A percentile compares a stretch with the other conserved stretches of the same genome.
Evolutionary conservation across 2,888 invertebrate genomes (phyloP).

Genomic region (Heliconius sara): DNA sequence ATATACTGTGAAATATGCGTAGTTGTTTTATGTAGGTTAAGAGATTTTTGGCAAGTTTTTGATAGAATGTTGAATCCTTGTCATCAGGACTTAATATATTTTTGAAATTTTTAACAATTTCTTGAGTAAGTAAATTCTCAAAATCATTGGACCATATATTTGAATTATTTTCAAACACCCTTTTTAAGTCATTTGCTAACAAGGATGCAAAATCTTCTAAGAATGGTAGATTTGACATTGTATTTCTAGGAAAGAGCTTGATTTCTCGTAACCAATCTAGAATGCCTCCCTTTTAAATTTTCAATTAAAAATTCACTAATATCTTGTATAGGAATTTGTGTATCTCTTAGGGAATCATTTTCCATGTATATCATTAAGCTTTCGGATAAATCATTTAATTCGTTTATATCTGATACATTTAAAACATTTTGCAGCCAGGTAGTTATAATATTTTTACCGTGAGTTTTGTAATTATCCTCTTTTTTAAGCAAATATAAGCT

Average conservation of each 20-base stretch:
- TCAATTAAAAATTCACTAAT: constrained; percentile 31
- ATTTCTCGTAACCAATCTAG: constrained; percentile 25
- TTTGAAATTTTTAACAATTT: constrained; percentile 24
- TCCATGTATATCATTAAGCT: constrained; percentile 36
- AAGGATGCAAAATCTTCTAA: constrained; percentile 18
- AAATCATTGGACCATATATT: constrained; percentile 1
- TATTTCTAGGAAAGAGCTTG: constrained; percentile 9
- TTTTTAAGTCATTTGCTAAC: constrained; percentile 27
- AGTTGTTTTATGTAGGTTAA: constrained; percentile 29
- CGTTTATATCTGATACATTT: constrained; percentile 11
- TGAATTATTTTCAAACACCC: constrained; percentile 13
- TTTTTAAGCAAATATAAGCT: constrained; percentile 19
- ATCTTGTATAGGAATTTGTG: constrained; percentile 23
- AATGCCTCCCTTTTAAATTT: constrained; percentile 23
- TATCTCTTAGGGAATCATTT: constrained; percentile 2
- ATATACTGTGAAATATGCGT: constrained; percentile 23
- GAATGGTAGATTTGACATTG: constrained; percentile 8
- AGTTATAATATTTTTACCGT: constrained; percentile 32
- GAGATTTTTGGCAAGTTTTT: constrained; percentile 25
- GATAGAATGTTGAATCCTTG: not conserved
- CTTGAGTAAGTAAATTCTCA: constrained; percentile 16
- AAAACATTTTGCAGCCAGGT: constrained; percentile 38
- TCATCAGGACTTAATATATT: not conserved
- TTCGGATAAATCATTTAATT: constrained; percentile 32
- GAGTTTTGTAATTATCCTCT: constrained; percentile 9